These are phyloP conservation scores for Hydrozoanthus tunicans DNA, from an alignment of 64 coral and sea anemone genomes.

Conservation along the genomic window DNA sequence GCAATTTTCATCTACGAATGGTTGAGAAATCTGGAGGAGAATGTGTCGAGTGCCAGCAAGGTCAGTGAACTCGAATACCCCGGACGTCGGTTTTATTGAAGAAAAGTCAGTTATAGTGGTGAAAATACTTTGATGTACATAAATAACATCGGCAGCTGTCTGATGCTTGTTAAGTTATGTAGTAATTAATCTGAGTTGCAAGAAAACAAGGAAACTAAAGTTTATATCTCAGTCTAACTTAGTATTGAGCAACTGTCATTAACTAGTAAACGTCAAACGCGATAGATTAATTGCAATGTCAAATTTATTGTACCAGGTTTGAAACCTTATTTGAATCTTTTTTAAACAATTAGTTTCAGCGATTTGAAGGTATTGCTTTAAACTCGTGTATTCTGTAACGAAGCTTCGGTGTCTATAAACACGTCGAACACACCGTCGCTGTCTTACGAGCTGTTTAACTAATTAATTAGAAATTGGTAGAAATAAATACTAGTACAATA, in stretches of 20 bases:
- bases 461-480: no score
- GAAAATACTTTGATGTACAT: no score
- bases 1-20: conserved; percentile 97
- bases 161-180: not conserved
- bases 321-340: not conserved
- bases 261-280: not conserved
- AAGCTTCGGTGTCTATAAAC: not conserved
- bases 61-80: conserved; percentile 11
- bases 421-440: no score
- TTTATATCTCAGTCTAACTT: not conserved
- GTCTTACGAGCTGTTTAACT: no score
- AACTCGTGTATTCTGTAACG: not conserved
- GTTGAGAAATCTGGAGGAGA: conserved; percentile 86
- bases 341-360: not conserved
- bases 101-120: no score
- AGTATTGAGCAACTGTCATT: not conserved
- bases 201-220: not conserved
- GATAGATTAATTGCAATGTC: not conserved
- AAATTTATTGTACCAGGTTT: not conserved
- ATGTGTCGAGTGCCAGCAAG: conserved; percentile 65
- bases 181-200: not conserved
- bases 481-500: no score
- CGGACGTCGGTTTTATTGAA: no score
- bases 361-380: not conserved
- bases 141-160: not conserved